phyloP scores from a whole-genome alignment of 2,113 vertebrate genomes.

The Gymnorhina tibicen region DNA sequence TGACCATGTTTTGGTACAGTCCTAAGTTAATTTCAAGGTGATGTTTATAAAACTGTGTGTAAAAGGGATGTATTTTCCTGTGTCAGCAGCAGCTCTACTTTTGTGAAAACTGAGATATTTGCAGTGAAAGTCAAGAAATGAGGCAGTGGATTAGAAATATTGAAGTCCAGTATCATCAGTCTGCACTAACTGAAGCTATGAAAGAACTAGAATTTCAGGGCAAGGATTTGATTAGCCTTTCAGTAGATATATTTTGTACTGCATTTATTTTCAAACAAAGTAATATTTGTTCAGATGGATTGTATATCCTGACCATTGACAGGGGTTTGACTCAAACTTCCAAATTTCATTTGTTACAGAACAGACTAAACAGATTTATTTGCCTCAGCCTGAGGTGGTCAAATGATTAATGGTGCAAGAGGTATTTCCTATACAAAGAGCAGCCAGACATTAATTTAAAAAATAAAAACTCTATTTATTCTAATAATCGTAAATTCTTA shows the following conservation, averaged over 20 bases:
- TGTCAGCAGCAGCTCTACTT: neutral
- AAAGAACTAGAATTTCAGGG: neutral
- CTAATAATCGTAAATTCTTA: neutral
- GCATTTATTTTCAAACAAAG: neutral
- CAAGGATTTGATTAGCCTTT: neutral
- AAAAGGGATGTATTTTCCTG: neutral
- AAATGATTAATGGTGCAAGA: neutral
- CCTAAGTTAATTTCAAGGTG: neutral
- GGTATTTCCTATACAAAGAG: neutral
- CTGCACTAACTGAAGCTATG: neutral
- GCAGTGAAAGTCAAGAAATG: neutral
- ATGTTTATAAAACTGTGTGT: neutral
- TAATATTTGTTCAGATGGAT: neutral
- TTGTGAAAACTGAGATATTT: neutral
- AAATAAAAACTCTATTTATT: neutral
- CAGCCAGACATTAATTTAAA: neutral
- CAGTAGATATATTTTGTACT: neutral
- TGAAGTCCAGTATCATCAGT: neutral
- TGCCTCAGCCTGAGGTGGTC: neutral
- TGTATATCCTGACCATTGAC: neutral
- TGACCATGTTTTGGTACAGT: neutral
- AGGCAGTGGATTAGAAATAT: neutral
- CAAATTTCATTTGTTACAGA: neutral
- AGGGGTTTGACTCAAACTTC: neutral
- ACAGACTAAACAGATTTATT: neutral